Base-by-base conservation (phyloP, 1,140 invertebrate species). In the Lordiphosa mommai region DNA sequence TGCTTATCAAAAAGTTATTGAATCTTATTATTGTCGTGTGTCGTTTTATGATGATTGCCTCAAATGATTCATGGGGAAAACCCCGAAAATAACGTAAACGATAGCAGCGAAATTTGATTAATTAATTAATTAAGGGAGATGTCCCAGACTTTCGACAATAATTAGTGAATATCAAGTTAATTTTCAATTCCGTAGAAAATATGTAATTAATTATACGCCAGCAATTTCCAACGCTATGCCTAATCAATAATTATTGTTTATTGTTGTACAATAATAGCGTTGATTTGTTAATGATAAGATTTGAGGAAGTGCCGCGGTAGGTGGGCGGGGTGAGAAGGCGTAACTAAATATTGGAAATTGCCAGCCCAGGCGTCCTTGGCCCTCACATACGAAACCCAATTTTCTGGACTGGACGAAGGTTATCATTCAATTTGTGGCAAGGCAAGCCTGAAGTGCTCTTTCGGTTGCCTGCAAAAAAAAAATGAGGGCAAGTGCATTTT, bases 301-400 rank as follows among this genome's bases (percentile, higher is more conserved):
- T 36, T 23, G 20, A 23, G 34, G 14, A 12, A 36, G 20, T 27
- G 17, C 10, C 2, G 17, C 17, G 3, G 17, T 4, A 4, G 17
- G 3, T 40, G 9, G 3, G n/a, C n/a, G n/a, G 9, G 38, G 40
- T 17, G 20, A 17, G 17, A 5, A 14, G 33, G 14, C 30, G 30
- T 32, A 32, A 8, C 30, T 6, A 40, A 40, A 20, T 40, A 3
- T 40, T 40, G 3, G 9, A 20, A 38, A 38, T 6, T 16, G 14
- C 1, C 6, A 3, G 49, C 20, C 4, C 8, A 10, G 6, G 29
- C 57, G 73, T 79, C 68, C 73, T 79, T 77, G 73, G 47, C 73
- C 73, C 79, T 79, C 73, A 72, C 73, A 77, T 17, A 77, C 49
- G 60, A 53, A 51, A 16, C 9, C 9, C 7, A 36, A 51, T 9